phyloP scores from a whole-genome alignment of 2,888 invertebrate genomes.

The Onthophagus sagittarius region DNA sequence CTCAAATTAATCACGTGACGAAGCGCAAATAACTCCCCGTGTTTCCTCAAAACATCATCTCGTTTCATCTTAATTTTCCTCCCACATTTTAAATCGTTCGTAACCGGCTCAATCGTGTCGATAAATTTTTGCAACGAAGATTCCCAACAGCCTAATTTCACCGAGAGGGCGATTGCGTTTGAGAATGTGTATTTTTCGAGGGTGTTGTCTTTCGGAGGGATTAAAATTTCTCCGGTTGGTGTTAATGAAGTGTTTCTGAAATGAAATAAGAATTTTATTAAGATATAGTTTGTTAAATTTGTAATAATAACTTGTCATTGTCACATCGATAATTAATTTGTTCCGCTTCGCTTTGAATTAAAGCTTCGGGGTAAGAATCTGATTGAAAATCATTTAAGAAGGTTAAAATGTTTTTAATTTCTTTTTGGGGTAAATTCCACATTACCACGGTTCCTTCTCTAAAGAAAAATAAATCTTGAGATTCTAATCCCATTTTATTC shows the following conservation, averaged over 20 bases:
- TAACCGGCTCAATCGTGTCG: slow-evolving; percentile 76
- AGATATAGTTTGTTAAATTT: too few relatives aligned
- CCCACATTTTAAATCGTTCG: slow-evolving; percentile 74
- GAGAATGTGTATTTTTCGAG: slow-evolving; percentile 92
- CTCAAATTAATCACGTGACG: slow-evolving; percentile 89
- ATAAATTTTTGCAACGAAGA: slow-evolving; percentile 78
- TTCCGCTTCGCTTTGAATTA: slow-evolving; percentile 78
- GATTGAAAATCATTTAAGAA: slow-evolving; percentile 67
- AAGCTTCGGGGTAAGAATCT: slow-evolving; percentile 64
- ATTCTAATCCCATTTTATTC: slow-evolving; percentile 70
- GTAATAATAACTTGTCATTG: slow-evolving; percentile 49
- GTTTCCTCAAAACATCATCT: slow-evolving; percentile 69
- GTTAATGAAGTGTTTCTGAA: slow-evolving; percentile 37
- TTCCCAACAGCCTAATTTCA: slow-evolving; percentile 94
- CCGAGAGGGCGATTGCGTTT: slow-evolving; percentile 89
- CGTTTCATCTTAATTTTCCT: slow-evolving; percentile 66
- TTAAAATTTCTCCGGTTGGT: slow-evolving; percentile 41
- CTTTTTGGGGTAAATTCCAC: slow-evolving; percentile 84
- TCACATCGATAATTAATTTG: slow-evolving; percentile 76
- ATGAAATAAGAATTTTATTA: slow-evolving; percentile 9
- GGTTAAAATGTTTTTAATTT: slow-evolving; percentile 70
- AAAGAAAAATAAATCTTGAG: slow-evolving; percentile 85
- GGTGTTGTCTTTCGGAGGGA: slow-evolving; percentile 44
- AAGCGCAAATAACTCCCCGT: slow-evolving; percentile 84
- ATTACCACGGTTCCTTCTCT: slow-evolving; percentile 87